phyloP scores from a whole-genome alignment of 2,888 invertebrate species.

The Candidula unifasciata region DNA sequence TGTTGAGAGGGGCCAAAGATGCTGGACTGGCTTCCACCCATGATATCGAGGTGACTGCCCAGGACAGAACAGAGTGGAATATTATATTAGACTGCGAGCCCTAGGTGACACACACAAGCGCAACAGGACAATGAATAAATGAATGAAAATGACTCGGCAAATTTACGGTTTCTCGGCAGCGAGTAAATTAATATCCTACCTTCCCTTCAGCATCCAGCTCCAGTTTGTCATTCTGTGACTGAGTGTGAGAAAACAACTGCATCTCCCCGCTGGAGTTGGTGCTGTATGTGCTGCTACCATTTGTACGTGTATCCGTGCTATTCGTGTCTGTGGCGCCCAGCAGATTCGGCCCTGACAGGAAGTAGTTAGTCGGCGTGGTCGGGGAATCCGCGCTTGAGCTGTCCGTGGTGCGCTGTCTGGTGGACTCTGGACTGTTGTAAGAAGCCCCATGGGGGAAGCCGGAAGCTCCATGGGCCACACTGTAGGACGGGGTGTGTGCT shows the following conservation, averaged over 20 bases:
- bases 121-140: too few species aligned
- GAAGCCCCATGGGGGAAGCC: slow-evolving; percentile 25
- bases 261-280: slow-evolving; percentile 73
- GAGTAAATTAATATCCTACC: background rate
- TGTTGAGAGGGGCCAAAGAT: too few species aligned
- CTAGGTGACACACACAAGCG: background rate
- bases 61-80: too few species aligned
- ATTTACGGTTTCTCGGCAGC: too few species aligned
- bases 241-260: slow-evolving; percentile 60
- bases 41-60: too few species aligned
- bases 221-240: slow-evolving; percentile 67
- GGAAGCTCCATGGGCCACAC: background rate
- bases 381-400: slow-evolving; percentile 45
- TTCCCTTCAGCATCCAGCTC: slow-evolving; percentile 83
- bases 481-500: slow-evolving; percentile 31
- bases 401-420: slow-evolving; percentile 27
- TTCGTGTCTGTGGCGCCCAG: slow-evolving; percentile 47
- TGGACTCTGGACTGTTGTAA: slow-evolving; percentile 44
- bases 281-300: slow-evolving; percentile 65
- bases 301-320: slow-evolving; percentile 54
- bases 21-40: too few species aligned
- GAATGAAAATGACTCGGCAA: background rate
- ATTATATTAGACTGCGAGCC: too few species aligned
- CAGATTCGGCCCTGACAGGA: slow-evolving; percentile 34
- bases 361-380: slow-evolving; percentile 52